Base-by-base conservation (phyloP, 2,797 vertebrate species). In the Microctenopoma stevenorrisi region DNA sequence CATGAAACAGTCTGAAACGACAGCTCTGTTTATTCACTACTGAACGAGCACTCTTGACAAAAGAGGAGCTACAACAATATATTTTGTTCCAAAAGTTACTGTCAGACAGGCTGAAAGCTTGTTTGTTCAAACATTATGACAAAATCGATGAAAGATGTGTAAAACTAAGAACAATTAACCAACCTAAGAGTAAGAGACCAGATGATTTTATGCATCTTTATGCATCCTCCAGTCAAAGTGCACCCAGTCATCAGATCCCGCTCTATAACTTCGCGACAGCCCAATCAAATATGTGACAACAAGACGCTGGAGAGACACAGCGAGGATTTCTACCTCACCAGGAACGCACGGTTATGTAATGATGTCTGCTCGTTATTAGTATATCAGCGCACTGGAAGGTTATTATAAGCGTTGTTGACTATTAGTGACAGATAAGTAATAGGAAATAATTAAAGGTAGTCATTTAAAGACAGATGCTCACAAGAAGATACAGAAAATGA, bases 261-360 rank as follows among this genome's bases (percentile, higher is more conserved):
- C 84, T 82, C 79, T 15, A 2, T 52, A 15, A 40, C 37, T 38
- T 5, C 14, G 52, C 5, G 7, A 30, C 9, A 48, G 16, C 12
- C 78, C 77, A 59, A 79, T 82, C 76, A 74, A 16, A 72, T 37
- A 33, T 22, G 28, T 28, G 75, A 47, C 37, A 18, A 51, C 52
- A 9, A 42, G 16, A 30, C 22, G 10, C 61, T n/a, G 15, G 53
- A 18, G 44, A 35, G n/a, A 5, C 28, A 4, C 10, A 35, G 16
- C 1, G 30, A 4, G 38, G 13, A n/a, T 25, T 35, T 33, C 33
- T 10, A 15, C 52, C 16, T 1, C 9, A 48, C 7, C 9, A 62
- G 18, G 22, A 49, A 8, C 33, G 9, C 56, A 12, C 9, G 1
- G 5, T 82, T 80, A 78, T 57, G 56, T 75, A 74, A 81, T 14